phyloP scores from a whole-genome alignment of 2,888 invertebrate genomes.

The Zhengitettix transpicula region DNA sequence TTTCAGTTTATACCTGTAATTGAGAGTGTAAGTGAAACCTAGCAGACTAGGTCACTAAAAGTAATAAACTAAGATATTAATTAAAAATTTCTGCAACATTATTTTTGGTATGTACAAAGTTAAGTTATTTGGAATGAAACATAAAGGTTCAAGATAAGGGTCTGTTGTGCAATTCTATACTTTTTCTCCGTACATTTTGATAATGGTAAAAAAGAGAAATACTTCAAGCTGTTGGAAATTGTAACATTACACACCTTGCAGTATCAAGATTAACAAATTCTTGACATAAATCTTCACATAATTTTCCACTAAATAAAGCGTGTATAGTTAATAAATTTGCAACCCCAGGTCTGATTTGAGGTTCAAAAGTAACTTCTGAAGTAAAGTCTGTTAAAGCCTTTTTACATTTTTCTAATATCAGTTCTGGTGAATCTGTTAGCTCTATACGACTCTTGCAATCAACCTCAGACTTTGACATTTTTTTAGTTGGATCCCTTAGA shows the following conservation, averaged over 20 bases:
- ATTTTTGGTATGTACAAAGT: too few species aligned
- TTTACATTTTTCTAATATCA: conserved; percentile 53
- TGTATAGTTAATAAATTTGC: conserved; percentile 78
- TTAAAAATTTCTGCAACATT: too few species aligned
- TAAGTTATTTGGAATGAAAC: too few species aligned
- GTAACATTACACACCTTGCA: conserved; percentile 36
- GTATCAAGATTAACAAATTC: conserved; percentile 52
- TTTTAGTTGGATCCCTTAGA: conserved; percentile 69
- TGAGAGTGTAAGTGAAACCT: background rate
- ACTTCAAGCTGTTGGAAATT: too few species aligned
- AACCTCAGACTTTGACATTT: conserved; percentile 95
- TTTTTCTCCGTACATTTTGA: too few species aligned
- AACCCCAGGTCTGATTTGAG: conserved; percentile 64
- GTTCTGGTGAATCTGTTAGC: conserved; percentile 56
- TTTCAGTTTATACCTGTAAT: conserved; percentile 44
- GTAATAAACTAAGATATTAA: too few species aligned
- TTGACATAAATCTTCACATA: conserved; percentile 48
- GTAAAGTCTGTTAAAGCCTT: conserved; percentile 84
- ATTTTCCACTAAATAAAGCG: conserved; percentile 49
- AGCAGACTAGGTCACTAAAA: too few species aligned
- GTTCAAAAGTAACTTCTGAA: conserved; percentile 68
- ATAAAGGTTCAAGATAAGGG: too few species aligned
- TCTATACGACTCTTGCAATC: conserved; percentile 64
- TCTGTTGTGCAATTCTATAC: too few species aligned
- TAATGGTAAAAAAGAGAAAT: too few species aligned